These are phyloP conservation scores for Nothura maculosa DNA, from an alignment of 2,797 vertebrate species.

Conservation along the genomic window DNA sequence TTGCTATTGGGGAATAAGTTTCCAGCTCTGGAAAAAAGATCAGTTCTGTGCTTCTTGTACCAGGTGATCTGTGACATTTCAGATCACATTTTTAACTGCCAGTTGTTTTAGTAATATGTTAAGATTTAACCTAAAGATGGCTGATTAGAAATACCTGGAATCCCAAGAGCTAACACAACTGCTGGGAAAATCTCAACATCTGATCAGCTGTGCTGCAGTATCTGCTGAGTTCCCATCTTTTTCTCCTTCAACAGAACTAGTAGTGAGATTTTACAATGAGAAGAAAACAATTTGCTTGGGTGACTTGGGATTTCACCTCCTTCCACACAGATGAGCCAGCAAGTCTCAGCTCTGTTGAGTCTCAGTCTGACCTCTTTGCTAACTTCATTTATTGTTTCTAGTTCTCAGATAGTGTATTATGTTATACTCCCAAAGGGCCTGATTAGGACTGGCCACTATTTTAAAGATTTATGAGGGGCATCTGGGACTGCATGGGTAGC, in stretches of 20 bases:
- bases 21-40: neutral
- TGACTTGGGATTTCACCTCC: conserved; percentile 43
- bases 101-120: neutral
- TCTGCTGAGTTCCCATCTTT: conserved; percentile 4
- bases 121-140: conserved; percentile 3
- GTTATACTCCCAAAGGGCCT: conserved; percentile 37
- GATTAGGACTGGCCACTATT: conserved; percentile 39
- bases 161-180: conserved; percentile 29
- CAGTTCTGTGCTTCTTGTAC: neutral
- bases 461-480: conserved; percentile 73
- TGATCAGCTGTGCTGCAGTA: conserved; percentile 19
- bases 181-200: conserved; percentile 46
- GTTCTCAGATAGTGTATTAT: conserved; percentile 46
- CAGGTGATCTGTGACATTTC: neutral
- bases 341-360: conserved; percentile 35
- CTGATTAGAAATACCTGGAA: conserved; percentile 14
- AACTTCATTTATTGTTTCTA: conserved; percentile 60
- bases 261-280: conserved; percentile 45
- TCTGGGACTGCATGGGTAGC: conserved; percentile 45
- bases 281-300: conserved; percentile 47
- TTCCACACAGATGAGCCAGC: conserved; percentile 13
- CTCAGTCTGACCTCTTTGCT: conserved; percentile 48
- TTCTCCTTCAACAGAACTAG: neutral
- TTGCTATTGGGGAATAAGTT: neutral
- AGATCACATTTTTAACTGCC: neutral